Conservation (phyloP, 2,113 vertebrate species). For the Proterorhinus semilunaris region DNA sequence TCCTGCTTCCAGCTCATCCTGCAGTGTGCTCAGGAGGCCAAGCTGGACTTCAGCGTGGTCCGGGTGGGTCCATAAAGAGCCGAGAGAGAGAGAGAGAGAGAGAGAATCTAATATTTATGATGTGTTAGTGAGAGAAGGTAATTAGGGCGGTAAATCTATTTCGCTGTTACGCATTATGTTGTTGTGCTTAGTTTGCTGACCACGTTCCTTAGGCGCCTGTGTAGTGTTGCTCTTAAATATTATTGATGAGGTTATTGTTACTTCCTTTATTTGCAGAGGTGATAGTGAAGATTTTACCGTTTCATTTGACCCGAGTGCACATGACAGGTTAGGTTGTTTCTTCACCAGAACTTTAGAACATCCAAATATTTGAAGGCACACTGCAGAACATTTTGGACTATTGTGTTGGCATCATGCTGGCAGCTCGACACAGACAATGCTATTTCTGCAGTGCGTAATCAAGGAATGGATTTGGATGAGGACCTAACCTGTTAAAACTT, state of each 20-base stretch:
- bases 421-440: no score
- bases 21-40: constrained; percentile 98
- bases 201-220: constrained; percentile 7
- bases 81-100: not conserved
- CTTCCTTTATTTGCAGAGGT: constrained; percentile 44
- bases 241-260: constrained; percentile 19
- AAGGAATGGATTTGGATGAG: no score
- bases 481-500: no score
- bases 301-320: no score
- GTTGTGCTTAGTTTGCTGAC: constrained; percentile 16
- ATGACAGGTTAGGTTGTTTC: no score
- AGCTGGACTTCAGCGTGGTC: constrained; percentile 98
- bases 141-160: constrained; percentile 22
- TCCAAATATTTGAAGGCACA: no score
- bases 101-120: no score
- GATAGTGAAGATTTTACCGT: no score
- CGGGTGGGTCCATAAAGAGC: constrained; percentile 80
- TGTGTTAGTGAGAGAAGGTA: not conserved
- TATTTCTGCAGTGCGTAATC: no score
- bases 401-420: no score
- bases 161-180: constrained; percentile 22
- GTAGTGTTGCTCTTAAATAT: constrained; percentile 17
- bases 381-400: no score
- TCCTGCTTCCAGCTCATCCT: constrained; percentile 99
- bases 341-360: no score